Base-by-base conservation (phyloP, 2,113 vertebrate species). In the Channa argus region DNA sequence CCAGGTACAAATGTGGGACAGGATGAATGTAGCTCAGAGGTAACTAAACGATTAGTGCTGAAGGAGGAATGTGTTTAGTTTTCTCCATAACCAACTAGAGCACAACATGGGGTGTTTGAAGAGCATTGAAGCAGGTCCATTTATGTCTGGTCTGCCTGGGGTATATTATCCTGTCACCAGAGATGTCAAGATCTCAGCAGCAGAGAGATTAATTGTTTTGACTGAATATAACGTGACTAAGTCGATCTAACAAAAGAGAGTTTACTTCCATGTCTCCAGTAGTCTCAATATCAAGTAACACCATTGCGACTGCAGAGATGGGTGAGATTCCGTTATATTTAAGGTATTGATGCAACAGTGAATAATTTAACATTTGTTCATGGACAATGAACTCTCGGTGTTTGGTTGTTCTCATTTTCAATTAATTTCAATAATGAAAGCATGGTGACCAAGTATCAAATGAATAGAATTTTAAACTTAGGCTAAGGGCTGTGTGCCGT, bases 91-190 rank as follows among this genome's bases (percentile, higher is more conserved):
- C 55, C 33, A 39, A 15, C 13, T 9, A 4, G 5, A 34, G 47
- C 65, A 71, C 11, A 38, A 44, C 54, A 66, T 41, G 15, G 12
- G 51, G 54, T 65, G 81, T 65, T 74, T 79, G 65, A 69, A 74
- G 37, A 56, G 53, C 47, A 61, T 64, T 8, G 43, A 65, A 79
- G 43, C 74, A 78, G 80, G 74, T 78, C 70, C 74, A 10, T 54
- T 54, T 47, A 51, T 45, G 62, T 67, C 74, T 41, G 12, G 37
- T 65, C 61, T 37, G 63, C 38, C 34, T 37, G 3, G 12, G 49
- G 46, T 60, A 47, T 4, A 24, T 8, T 9, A 44, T 2, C 38
- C 33, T 4, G 55, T 59, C 63, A 14, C 15, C 14, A 9, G 8
- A 53, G 14, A 53, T 44, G 37, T 47, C 14, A 39, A 64, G 5